phyloP scores from a whole-genome alignment of 37 sponge, comb jelly and placozoan species.

The Petrosia ficiformis region DNA sequence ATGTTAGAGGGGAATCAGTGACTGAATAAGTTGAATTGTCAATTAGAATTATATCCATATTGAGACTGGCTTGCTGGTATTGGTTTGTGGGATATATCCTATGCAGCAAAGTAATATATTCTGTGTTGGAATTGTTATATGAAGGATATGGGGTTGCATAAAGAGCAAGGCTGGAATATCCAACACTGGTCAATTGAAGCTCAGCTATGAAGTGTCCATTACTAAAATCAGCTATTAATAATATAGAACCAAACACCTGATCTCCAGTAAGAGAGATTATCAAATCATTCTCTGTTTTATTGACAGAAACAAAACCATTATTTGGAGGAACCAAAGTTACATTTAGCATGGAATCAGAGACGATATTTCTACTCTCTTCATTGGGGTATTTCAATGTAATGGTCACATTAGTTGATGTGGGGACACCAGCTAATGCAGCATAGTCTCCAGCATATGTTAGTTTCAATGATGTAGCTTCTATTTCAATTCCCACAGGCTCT shows the following conservation, averaged over 20 bases:
- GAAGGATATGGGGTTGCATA: slow-evolving; percentile 48
- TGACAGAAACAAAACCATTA: neutral
- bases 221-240: slow-evolving; percentile 7
- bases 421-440: slow-evolving; percentile 39
- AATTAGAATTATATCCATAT: slow-evolving; percentile 25
- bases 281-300: neutral
- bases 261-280: neutral
- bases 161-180: slow-evolving; percentile 11
- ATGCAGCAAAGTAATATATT: slow-evolving; percentile 23
- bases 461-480: slow-evolving; percentile 6
- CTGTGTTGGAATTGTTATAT: slow-evolving; percentile 44
- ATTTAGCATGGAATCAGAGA: slow-evolving; percentile 15
- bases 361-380: slow-evolving; percentile 32
- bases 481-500: slow-evolving; percentile 21
- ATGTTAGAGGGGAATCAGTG: slow-evolving; percentile 14
- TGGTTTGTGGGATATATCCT: slow-evolving; percentile 29
- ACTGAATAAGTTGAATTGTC: slow-evolving; percentile 40
- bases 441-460: slow-evolving; percentile 33
- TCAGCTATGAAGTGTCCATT: neutral
- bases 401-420: slow-evolving; percentile 14
- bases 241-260: slow-evolving; percentile 1
- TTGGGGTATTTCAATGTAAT: slow-evolving; percentile 39
- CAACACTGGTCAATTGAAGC: slow-evolving; percentile 37
- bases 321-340: slow-evolving; percentile 2
- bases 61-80: slow-evolving; percentile 50